These are phyloP conservation scores for Drosophila phalerata DNA, from an alignment of 2,888 invertebrate species.

Conservation along the genomic window DNA sequence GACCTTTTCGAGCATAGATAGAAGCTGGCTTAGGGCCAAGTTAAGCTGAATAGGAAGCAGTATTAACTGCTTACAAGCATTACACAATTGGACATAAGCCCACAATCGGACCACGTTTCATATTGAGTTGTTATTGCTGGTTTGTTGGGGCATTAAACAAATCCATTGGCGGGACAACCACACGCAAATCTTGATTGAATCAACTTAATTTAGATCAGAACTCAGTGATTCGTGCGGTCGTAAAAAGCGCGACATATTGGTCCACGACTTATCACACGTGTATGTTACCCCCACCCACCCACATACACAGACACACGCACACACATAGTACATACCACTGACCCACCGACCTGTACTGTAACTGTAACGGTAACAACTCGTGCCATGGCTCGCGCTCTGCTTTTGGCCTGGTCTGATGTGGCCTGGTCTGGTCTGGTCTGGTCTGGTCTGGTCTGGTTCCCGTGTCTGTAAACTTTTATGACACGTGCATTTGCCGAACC, in stretches of 20 bases:
- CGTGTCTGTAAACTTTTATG: constrained; percentile 79
- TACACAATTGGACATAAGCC: constrained; percentile 57
- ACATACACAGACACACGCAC: not conserved
- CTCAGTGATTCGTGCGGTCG: constrained; percentile 77
- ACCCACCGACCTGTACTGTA: constrained; percentile 58
- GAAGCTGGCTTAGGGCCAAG: constrained; percentile 27
- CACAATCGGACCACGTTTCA: constrained; percentile 72
- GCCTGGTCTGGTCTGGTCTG: not conserved
- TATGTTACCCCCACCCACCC: constrained; percentile 28
- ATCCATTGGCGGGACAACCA: constrained; percentile 66
- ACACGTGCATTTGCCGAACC: constrained; percentile 68
- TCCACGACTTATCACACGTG: constrained; percentile 76
- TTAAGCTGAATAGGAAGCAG: constrained; percentile 26
- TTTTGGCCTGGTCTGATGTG: not conserved
- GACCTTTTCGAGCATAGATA: constrained; percentile 25
- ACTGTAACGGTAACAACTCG: constrained; percentile 59
- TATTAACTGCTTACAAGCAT: constrained; percentile 62
- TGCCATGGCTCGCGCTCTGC: constrained; percentile 39
- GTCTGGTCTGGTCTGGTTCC: constrained; percentile 11
- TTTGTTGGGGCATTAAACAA: constrained; percentile 70
- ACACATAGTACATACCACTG: constrained; percentile 38
- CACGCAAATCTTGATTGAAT: constrained; percentile 79
- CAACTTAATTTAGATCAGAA: constrained; percentile 79
- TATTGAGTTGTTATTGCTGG: constrained; percentile 68
- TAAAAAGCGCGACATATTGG: constrained; percentile 80